Evolutionary conservation across 2,797 vertebrate species (phyloP).

Genomic region (Tympanoctomys barrerae): DNA sequence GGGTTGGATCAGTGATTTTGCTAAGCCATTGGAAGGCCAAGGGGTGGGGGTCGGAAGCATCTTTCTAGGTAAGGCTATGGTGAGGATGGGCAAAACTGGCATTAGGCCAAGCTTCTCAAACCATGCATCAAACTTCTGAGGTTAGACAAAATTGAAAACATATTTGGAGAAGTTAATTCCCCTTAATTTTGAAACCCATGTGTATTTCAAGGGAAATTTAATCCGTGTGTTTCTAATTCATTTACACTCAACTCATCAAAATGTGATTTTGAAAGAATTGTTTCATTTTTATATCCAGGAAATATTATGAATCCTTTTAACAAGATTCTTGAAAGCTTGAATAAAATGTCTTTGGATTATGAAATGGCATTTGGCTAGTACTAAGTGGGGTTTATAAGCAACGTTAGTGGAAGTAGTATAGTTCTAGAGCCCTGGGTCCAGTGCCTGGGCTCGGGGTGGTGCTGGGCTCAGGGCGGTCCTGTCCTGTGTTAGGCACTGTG

Average conservation of each 20-base stretch:
- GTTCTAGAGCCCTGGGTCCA: neutral
- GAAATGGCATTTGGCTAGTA: conserved; percentile 51
- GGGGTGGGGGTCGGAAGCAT: neutral
- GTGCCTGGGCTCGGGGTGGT: neutral
- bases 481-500: neutral
- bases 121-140: conserved; percentile 73
- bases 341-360: conserved; percentile 63
- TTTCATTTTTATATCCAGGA: conserved; percentile 76
- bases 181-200: conserved; percentile 81
- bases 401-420: neutral
- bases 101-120: conserved; percentile 57
- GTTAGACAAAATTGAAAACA: conserved; percentile 81
- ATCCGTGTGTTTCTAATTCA: conserved; percentile 83
- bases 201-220: conserved; percentile 82
- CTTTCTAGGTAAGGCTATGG: neutral
- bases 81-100: conserved; percentile 65
- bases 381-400: conserved; percentile 14
- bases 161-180: conserved; percentile 77
- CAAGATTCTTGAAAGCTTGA: conserved; percentile 63
- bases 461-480: neutral
- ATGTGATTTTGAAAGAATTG: conserved; percentile 80
- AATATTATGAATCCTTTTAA: conserved; percentile 74
- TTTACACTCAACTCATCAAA: conserved; percentile 84
- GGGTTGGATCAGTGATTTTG: conserved; percentile 17
- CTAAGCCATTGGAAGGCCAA: neutral